Base-by-base conservation (phyloP, 2,113 vertebrate genomes). In the Megaceryle maxima region DNA sequence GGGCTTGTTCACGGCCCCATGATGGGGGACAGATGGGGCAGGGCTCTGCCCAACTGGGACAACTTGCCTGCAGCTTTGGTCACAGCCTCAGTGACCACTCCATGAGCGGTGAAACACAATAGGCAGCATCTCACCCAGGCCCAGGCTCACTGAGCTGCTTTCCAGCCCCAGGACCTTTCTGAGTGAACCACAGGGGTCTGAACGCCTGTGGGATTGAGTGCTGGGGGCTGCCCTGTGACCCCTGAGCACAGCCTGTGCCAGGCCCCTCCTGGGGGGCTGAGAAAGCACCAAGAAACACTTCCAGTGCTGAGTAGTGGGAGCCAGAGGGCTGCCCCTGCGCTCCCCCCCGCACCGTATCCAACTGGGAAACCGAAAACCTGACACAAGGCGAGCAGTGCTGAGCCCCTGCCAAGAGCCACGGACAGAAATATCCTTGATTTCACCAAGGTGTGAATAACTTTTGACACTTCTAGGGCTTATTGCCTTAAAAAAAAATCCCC, bases 381-480 rank as follows among this genome's bases (percentile, higher is more conserved):
- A 19, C 3, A 4, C 79, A 56, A 88, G 64, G 83, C 70, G n/a
- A 94, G 92, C 85, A 67, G 62, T 28, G 85, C 94, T 96, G 96
- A 94, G 91, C 39, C 78, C 46, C 81, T 93, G 96, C 96, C 96
- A 97, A 94, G 94, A 96, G 87, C 79, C 76, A 85, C 15, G 83
- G 93, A 88, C 92, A 96, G 92, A 96, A 96, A 96, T 90, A 89
- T 73, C 92, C 91, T 96, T 86, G 89, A 96, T 93, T 97, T 96
- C 96, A 89, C 79, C 89, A 95, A 96, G 94, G 97, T 97, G 95
- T 91, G 94, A 97, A 95, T 94, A 97, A 95, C 95, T 96, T 96
- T 63, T 94, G 95, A 95, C 94, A 95, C 93, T 92, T 97, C 94
- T 70, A 80, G 85, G 87, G 93, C 94, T 96, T 83, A 88, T 69